Conservation (phyloP, 2,113 vertebrate genomes). For the Dryoscopus gambensis region DNA sequence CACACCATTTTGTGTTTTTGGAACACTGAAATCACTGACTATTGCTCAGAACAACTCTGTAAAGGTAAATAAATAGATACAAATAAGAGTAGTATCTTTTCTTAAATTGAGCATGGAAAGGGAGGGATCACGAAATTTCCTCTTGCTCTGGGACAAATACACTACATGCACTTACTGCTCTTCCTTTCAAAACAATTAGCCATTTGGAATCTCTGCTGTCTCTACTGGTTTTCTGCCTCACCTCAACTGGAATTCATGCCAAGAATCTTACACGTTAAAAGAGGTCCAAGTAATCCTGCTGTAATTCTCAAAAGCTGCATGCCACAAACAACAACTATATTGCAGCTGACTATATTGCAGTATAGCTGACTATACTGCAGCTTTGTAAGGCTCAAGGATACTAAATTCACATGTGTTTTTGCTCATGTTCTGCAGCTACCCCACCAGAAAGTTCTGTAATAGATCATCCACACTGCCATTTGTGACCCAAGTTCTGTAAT, state of each 20-base stretch:
- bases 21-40: not conserved
- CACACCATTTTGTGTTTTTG: not conserved
- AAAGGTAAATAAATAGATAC: not conserved
- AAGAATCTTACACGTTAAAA: not conserved
- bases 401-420: not conserved
- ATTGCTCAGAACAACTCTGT: not conserved
- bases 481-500: not conserved
- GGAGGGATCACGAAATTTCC: not conserved
- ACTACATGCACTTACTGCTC: not conserved
- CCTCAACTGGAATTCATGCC: not conserved
- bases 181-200: conserved; percentile 28
- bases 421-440: not conserved
- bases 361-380: not conserved
- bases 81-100: not conserved
- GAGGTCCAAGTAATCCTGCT: not conserved
- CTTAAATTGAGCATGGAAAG: not conserved
- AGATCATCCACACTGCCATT: not conserved
- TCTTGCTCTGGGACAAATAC: not conserved
- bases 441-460: not conserved
- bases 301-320: not conserved
- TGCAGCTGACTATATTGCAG: not conserved
- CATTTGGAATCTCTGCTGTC: not conserved
- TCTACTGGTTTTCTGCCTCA: not conserved
- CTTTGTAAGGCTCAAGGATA: not conserved
- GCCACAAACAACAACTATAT: not conserved